Evolutionary conservation across 1,140 invertebrate genomes (phyloP).

Genomic region (Pseudomyrmex pallidus): DNA sequence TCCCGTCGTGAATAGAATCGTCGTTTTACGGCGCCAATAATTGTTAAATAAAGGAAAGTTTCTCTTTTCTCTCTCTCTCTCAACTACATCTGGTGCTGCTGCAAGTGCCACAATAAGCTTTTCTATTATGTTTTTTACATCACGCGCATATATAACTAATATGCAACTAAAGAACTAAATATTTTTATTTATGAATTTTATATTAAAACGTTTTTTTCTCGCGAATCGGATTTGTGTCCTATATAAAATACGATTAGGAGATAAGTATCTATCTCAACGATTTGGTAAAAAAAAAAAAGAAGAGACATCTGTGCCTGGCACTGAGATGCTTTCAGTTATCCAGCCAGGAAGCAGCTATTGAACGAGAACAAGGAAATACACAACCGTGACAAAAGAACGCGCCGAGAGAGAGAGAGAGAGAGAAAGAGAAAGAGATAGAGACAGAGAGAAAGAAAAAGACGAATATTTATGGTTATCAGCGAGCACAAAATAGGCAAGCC

Average conservation of each 20-base stretch:
- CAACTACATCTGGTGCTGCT: too few relatives aligned
- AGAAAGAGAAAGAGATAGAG: too few relatives aligned
- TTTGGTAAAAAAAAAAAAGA: background rate
- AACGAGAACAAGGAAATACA: conserved; percentile 42
- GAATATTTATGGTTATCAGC: conserved; percentile 57
- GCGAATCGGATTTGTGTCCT: too few relatives aligned
- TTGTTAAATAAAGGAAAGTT: conserved; percentile 20
- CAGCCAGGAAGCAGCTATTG: conserved; percentile 8
- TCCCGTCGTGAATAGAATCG: background rate
- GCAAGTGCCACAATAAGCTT: too few relatives aligned
- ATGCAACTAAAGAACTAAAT: too few relatives aligned
- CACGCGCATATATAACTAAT: too few relatives aligned
- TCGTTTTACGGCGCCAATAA: conserved; percentile 31
- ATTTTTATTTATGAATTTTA: too few relatives aligned
- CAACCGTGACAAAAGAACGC: conserved; percentile 29
- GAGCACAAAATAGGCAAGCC: conserved; percentile 49
- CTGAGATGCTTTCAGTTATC: conserved; percentile 10
- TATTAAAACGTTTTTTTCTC: too few relatives aligned
- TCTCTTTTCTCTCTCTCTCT: too few relatives aligned
- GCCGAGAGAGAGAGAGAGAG: background rate
- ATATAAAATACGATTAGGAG: too few relatives aligned
- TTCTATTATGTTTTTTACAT: too few relatives aligned
- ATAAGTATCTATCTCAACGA: too few relatives aligned
- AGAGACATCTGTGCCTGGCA: background rate
- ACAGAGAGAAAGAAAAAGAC: background rate